Base-by-base conservation (phyloP, 2,888 invertebrate species). In the Ectropis crepuscularia region DNA sequence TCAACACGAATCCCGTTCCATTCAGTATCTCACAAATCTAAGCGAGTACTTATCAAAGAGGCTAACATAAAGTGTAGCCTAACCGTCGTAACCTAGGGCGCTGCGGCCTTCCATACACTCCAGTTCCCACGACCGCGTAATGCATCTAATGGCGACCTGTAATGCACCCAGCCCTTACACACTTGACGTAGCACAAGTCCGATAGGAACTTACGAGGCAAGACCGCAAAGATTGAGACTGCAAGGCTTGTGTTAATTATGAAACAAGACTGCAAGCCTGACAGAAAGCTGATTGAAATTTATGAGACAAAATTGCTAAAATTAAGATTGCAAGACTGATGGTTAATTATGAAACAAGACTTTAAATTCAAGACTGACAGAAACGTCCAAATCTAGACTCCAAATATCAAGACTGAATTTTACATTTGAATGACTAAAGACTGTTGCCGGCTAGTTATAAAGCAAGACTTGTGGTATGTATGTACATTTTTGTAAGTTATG, bases 61-160 rank as follows among this genome's bases (percentile, higher is more conserved):
- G 16, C 41, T 36, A 63, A 50, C 59, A 59, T 46, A 55, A 58
- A 49, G 28, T 59, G 11, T 48, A 46, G 53, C 41, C 60, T 63
- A 67, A 69, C 66, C 55, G 49, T 60, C 59, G 65, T 71, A 71
- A 74, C 72, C 73, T 73, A 73, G 67, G 73, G 65, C 67, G 64
- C 59, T 55, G 58, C 69, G 77, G 75, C 75, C 80, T 79, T 78
- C 77, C 74, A 75, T 76, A 67, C 79, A 84, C 73, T 80, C 80
- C 72, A 84, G 79, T 88, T 88, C 87, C 81, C 88, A 88, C 86
- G 86, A 76, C 71, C 74, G 66, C 72, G 73, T 85, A 84, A 81
- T 78, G 73, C 74, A 74, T 70, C 77, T 82, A 83, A 82, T 82
- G 76, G 77, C 72, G 67, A 46, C 64, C 48, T 68, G 62, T 77